phyloP scores from a whole-genome alignment of 92 coral and sea anemone genomes.

The Desmophyllum pertusum region DNA sequence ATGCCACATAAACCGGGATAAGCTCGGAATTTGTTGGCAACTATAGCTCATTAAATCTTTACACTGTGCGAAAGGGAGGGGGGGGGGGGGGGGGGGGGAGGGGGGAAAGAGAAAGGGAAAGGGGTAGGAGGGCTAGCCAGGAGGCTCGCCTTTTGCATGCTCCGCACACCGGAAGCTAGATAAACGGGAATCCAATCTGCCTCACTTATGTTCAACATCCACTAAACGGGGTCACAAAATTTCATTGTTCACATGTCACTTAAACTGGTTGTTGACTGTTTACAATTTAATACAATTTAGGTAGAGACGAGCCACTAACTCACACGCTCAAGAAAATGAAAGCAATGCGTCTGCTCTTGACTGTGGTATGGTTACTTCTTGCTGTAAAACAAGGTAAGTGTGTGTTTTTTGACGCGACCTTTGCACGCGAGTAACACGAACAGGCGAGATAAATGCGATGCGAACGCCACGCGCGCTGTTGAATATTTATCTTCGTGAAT shows the following conservation, averaged over 20 bases:
- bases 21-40: too few species aligned
- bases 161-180: conserved; percentile 9
- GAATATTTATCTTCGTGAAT: not conserved
- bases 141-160: not conserved
- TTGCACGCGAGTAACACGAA: not conserved
- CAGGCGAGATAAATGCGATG: not conserved
- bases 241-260: conserved; percentile 35
- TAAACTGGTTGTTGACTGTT: conserved; percentile 44
- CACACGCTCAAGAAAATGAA: conserved; percentile 29
- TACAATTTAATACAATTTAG: conserved; percentile 43
- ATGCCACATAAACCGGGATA: too few species aligned
- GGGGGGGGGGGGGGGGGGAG: too few species aligned
- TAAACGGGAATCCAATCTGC: conserved; percentile 23
- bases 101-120: not conserved
- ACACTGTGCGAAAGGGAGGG: too few species aligned
- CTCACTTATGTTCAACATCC: conserved; percentile 38
- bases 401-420: too few species aligned
- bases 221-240: conserved; percentile 28
- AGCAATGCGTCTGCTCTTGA: not conserved
- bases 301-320: conserved; percentile 23
- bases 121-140: not conserved
- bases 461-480: not conserved
- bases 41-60: too few species aligned
- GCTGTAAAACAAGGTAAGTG: conserved; percentile 27
- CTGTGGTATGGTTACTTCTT: not conserved